Conservation (phyloP, 2,888 invertebrate species). For the Drosophila tanythrix region DNA sequence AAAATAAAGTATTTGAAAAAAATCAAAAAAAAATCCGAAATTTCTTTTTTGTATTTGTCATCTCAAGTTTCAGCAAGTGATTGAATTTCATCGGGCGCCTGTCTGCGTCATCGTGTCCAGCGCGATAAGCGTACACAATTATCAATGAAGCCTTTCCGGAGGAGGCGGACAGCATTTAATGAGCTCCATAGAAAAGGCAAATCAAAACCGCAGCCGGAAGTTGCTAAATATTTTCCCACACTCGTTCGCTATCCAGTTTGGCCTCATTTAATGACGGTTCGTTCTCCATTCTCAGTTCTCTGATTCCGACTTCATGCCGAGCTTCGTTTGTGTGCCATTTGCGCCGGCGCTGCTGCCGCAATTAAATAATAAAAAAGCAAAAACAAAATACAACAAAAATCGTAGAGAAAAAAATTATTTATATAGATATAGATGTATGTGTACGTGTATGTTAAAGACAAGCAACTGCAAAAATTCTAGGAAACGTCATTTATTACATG, state of each 20-base stretch:
- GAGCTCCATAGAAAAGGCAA: slow-evolving; percentile 55
- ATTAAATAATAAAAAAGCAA: slow-evolving; percentile 74
- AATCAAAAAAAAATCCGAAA: slow-evolving; percentile 1
- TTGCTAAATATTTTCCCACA: slow-evolving; percentile 82
- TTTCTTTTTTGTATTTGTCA: slow-evolving; percentile 19
- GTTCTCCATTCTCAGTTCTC: slow-evolving; percentile 33
- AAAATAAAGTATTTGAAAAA: slow-evolving; percentile 16
- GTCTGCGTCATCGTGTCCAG: slow-evolving; percentile 33
- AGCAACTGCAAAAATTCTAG: slow-evolving; percentile 65
- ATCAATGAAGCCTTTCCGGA: slow-evolving; percentile 59
- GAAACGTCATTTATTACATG: slow-evolving; percentile 79
- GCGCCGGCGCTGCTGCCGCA: slow-evolving; percentile 77
- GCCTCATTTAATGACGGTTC: slow-evolving; percentile 73
- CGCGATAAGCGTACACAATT: slow-evolving; percentile 48
- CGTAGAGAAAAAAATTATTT: slow-evolving; percentile 35
- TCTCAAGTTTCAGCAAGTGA: slow-evolving; percentile 46
- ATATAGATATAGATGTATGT: slow-evolving; percentile 7
- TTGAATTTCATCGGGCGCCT: slow-evolving; percentile 42
- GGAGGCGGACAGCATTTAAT: slow-evolving; percentile 54
- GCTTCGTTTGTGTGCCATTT: slow-evolving; percentile 49
- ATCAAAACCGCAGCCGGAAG: slow-evolving; percentile 79
- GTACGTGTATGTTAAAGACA: slow-evolving; percentile 14
- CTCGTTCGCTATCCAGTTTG: slow-evolving; percentile 61
- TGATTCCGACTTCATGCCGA: slow-evolving; percentile 39
- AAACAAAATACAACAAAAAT: slow-evolving; percentile 62